Percentiles rank a stretch among this genome's conserved stretches.
These are phyloP conservation scores for Balaeniceps rex DNA, from an alignment of 2,113 vertebrate genomes.

Conservation along the genomic window DNA sequence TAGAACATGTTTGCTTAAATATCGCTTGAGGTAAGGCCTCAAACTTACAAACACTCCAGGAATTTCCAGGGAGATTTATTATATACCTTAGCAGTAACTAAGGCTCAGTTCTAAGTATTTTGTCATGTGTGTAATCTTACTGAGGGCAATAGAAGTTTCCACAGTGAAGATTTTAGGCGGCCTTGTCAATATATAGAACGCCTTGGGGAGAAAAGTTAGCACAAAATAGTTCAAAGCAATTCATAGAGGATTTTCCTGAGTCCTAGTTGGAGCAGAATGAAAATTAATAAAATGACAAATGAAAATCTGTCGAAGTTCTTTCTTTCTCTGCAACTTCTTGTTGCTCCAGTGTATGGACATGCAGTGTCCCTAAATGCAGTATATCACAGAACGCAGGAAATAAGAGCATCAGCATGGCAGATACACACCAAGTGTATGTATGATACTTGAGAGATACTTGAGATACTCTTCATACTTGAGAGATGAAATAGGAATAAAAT, in stretches of 20 bases:
- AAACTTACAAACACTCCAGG: neutral
- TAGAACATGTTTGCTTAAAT: neutral
- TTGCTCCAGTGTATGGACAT: neutral
- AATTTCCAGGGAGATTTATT: neutral
- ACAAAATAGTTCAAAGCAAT: neutral
- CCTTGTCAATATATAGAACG: neutral
- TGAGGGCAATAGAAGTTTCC: neutral
- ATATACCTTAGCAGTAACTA: neutral
- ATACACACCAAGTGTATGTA: neutral
- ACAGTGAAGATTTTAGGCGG: neutral
- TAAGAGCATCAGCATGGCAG: neutral
- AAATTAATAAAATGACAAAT: neutral
- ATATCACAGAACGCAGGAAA: neutral
- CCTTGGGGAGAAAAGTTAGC: neutral
- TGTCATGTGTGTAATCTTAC: neutral
- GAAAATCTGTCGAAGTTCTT: neutral
- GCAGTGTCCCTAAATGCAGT: neutral
- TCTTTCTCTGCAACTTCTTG: neutral
- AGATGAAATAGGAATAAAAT: neutral
- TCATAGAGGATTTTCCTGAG: neutral
- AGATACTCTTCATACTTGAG: neutral
- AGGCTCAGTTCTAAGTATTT: neutral
- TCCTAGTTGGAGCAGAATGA: neutral
- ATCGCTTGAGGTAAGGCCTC: neutral
- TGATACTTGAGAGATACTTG: neutral